Base-by-base conservation (phyloP, 2,113 vertebrate species). In the Pao palembangensis region DNA sequence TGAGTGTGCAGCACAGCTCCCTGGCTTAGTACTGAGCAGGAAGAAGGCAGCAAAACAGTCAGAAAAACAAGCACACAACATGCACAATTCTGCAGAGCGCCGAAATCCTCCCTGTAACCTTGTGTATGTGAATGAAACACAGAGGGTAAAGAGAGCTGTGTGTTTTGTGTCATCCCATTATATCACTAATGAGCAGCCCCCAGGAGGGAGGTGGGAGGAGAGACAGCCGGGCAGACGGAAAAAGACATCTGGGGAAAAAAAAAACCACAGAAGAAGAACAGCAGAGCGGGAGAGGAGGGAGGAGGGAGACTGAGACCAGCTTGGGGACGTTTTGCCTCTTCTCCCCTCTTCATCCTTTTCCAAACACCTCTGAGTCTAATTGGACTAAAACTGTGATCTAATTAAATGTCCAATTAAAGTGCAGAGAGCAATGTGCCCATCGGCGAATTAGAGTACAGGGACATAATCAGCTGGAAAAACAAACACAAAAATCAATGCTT, bases 341-440 rank as follows among this genome's bases (percentile, higher is more conserved):
- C 75, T 70, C 71, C 64, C 70, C 78, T 75, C 74, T 67, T 31
- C 65, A 69, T 75, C 73, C 66, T 60, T 66, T 67, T 76, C 59
- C 74, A 71, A 56, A 71, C 80, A 85, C 83, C 84, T 87, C 83
- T 71, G 73, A 82, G 85, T 87, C 86, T 92, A 91, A 91, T 91
- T 91, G 90, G 89, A 89, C 89, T 86, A 92, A 91, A 92, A 90
- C 84, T 89, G 90, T 91, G 90, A 92, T 92, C 89, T 90, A 92
- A 92, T 92, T 92, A 92, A 91, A 91, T 88, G 86, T 90, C 91
- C 90, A 92, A 92, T 92, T 92, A 92, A 89, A 85, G 88, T 81
- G 86, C 85, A 89, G 88, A 83, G 84, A 89, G 89, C 89, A 86
- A 87, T 85, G 87, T 91, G 89, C 87, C 91, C 86, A 83, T 71